These are phyloP conservation scores for Gobio occitaniae DNA, from an alignment of 2,797 vertebrate genomes.

Conservation along the genomic window DNA sequence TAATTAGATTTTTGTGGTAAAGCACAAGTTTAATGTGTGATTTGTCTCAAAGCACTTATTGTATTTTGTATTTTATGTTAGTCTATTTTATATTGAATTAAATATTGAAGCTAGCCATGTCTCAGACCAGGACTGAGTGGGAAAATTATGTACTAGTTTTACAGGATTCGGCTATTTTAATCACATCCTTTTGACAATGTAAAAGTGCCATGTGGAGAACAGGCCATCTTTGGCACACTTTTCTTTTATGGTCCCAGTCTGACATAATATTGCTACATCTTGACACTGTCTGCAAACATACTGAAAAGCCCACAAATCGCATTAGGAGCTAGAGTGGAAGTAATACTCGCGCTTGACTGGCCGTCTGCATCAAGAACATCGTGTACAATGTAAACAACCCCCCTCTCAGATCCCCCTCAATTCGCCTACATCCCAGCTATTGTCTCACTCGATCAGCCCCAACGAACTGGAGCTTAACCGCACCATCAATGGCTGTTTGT, in stretches of 20 bases:
- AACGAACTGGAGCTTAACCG: conserved; percentile 46
- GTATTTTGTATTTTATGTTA: background rate
- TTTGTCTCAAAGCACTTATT: background rate
- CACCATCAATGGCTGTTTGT: conserved; percentile 14
- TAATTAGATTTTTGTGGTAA: background rate
- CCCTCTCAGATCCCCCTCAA: conserved; percentile 39
- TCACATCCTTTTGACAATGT: background rate
- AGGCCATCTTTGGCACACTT: background rate
- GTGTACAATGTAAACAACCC: conserved; percentile 59
- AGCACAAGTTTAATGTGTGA: background rate
- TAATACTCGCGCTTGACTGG: conserved; percentile 55
- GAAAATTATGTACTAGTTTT: background rate
- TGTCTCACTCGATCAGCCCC: conserved; percentile 51
- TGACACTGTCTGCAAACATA: conserved; percentile 41
- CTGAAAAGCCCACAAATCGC: conserved; percentile 32
- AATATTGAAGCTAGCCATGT: background rate
- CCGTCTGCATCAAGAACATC: conserved; percentile 57
- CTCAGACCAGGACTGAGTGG: background rate
- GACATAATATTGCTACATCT: conserved; percentile 21
- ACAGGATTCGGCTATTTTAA: background rate
- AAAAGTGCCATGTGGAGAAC: background rate
- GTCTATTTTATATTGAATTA: background rate
- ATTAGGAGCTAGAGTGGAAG: conserved; percentile 56
- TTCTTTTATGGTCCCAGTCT: background rate
- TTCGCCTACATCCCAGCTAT: conserved; percentile 46